A percentile compares a stretch with the other conserved stretches of the same genome.
phyloP scores from a whole-genome alignment of 2,113 vertebrate genomes.

The Halcyon senegalensis region DNA sequence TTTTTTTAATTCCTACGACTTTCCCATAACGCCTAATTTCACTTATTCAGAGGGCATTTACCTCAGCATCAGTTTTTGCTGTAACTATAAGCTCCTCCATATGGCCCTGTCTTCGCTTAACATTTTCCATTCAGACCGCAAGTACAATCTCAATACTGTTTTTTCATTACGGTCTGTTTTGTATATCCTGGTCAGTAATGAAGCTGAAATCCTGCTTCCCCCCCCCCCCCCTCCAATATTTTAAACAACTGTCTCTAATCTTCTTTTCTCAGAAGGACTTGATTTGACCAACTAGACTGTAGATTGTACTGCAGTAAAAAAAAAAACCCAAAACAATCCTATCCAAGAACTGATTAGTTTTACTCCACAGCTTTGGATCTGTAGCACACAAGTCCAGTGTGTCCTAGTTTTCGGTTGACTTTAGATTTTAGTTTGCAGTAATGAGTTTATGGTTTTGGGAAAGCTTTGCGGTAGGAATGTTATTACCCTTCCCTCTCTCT shows the following conservation, averaged over 20 bases:
- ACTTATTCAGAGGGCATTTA: slow-evolving; percentile 36
- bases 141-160: slow-evolving; percentile 61
- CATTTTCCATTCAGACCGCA: slow-evolving; percentile 56
- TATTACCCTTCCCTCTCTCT: not conserved
- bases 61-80: slow-evolving; percentile 40
- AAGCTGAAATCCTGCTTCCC: slow-evolving; percentile 69
- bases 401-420: slow-evolving; percentile 63
- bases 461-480: not conserved
- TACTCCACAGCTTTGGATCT: slow-evolving; percentile 60
- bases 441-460: slow-evolving; percentile 44
- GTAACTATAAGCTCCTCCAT: slow-evolving; percentile 77
- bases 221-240: slow-evolving; percentile 28
- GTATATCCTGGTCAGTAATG: slow-evolving; percentile 75
- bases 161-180: slow-evolving; percentile 72
- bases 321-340: slow-evolving; percentile 49
- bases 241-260: slow-evolving; percentile 83
- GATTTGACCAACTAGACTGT: slow-evolving; percentile 74
- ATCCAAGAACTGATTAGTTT: slow-evolving; percentile 71
- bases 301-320: slow-evolving; percentile 71
- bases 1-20: not conserved
- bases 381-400: slow-evolving; percentile 38
- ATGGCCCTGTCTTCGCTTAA: slow-evolving; percentile 76
- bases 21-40: slow-evolving; percentile 63
- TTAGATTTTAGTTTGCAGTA: slow-evolving; percentile 14
- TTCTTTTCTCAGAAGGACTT: slow-evolving; percentile 83